A percentile compares a stretch with the other conserved stretches of the same genome.
Evolutionary conservation across 2,797 vertebrate genomes (phyloP).

Genomic region (Euphonia xanthogaster): DNA sequence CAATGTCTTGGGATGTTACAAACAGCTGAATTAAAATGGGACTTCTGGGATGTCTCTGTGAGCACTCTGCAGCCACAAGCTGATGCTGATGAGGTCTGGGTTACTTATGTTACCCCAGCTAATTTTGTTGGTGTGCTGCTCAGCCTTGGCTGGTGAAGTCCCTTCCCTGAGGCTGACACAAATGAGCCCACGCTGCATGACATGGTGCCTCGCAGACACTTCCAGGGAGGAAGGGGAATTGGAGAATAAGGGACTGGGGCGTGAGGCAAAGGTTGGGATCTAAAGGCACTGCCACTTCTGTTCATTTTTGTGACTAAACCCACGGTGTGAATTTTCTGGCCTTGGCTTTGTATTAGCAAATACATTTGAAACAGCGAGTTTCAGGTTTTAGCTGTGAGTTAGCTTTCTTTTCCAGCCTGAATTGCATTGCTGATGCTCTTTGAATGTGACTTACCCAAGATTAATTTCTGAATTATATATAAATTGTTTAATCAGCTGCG

Average conservation of each 20-base stretch:
- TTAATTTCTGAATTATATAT: constrained; percentile 52
- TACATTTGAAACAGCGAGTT: background rate
- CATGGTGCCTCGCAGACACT: background rate
- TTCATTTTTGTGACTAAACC: background rate
- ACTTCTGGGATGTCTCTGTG: background rate
- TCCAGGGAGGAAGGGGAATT: background rate
- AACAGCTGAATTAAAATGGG: constrained; percentile 15
- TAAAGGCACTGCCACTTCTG: background rate
- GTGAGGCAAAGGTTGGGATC: background rate
- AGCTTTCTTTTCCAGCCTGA: background rate
- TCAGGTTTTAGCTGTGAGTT: background rate
- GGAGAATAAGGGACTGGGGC: background rate
- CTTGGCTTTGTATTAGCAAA: background rate
- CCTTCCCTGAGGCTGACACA: background rate
- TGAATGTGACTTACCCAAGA: constrained; percentile 6
- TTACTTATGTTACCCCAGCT: background rate
- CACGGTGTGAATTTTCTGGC: fast-evolving
- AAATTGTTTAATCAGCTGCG: constrained; percentile 60
- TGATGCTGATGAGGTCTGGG: background rate
- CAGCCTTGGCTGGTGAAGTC: background rate
- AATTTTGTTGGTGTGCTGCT: background rate
- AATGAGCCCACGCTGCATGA: fast-evolving
- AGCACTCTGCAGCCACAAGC: background rate
- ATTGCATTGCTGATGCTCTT: background rate
- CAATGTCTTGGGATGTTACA: background rate